Base-by-base conservation (phyloP, 2,113 vertebrate genomes). In the Nothobranchius furzeri region DNA sequence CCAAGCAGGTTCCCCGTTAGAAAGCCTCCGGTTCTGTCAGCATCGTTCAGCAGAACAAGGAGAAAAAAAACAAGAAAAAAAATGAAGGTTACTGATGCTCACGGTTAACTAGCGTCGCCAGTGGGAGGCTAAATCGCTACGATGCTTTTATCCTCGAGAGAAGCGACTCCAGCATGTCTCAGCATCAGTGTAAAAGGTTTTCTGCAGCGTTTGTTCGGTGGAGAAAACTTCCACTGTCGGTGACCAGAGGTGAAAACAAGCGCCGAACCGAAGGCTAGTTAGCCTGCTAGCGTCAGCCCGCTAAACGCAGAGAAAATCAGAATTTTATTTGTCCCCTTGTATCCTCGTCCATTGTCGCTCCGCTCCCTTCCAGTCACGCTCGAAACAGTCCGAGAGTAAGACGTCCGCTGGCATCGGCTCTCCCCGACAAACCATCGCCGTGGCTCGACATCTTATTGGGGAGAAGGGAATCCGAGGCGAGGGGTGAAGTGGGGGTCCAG, bases 271-370 rank as follows among this genome's bases (percentile, higher is more conserved):
- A 20, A 13, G 9, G 75, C 35, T 60, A 67, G 83, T 83, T 88
- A 88, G 85, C 81, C 24, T 35, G 76, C 64, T 79, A 87, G 76
- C 69, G 47, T 57, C 72, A 84, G 82, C 85, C 20, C 13, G 78
- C 75, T 76, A 60, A 70, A 78, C 12, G 72, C 63, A 69, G 67
- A 68, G 64, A 52, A 61, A 0, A 75, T 79, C 68, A 69, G 13
- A 55, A 14, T 69, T 61, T 66, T 47, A 76, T 86, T 81, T 85
- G 83, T 87, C 82, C 79, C 59, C 69, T 66, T 36, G 25, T 55
- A 74, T 50, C 60, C 52, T 60, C 81, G 59, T 74, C 76, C 81
- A 79, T 83, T 72, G 68, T 63, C 51, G 63, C 70, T 48, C 35
- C 59, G 63, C 73, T 53, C 17, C 64, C 62, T 46, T 45, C 68